Base-by-base conservation (phyloP, 1,140 invertebrate species). In the Caenorhabditis inopinata region DNA sequence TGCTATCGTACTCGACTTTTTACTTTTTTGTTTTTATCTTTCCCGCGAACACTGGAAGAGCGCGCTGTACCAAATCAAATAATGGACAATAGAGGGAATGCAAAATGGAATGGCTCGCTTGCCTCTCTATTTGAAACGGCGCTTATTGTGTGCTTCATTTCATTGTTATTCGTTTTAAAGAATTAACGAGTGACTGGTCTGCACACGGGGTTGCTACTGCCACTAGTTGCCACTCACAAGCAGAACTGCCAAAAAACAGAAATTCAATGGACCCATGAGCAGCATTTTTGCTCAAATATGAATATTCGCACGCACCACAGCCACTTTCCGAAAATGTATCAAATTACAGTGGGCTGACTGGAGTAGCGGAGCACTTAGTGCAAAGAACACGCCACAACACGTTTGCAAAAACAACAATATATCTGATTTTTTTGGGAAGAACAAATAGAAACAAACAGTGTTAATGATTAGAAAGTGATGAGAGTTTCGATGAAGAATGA, bases 221-320 rank as follows among this genome's bases (percentile, higher is more conserved):
- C n/a, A n/a, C n/a, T n/a, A n/a, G n/a, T n/a, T n/a, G n/a, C 38
- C 38, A 7, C 38, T 14, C 38, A 42, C 38, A 42, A 42, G 38
- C 38, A 14, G 14, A 42, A 14, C 38, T 42, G 38, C 38, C 38
- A 5, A 42, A 5, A 42, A 42, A 5, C 38, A 32, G 32, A 32
- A 58, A 25, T 51, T 58, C 16, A 29, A 58, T 32, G 29, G 32
- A 6, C 58, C 58, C 58, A n/a, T 11, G 32, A 18, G 58, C 9
- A 21, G 16, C 25, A 11, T 68, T 68, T 68, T 58, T 42, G 58
- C n/a, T 68, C 21, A 14, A 58, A 58, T 32, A 58, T 68, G 58
- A 68, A 68, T 68, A 68, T 68, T 68, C 58, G 58, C 58, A 68
- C 58, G 58, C 58, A 68, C 32, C 58, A n/a, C 35, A 68, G 32